Base-by-base conservation (phyloP, 2,797 vertebrate species). In the Manis javanica region DNA sequence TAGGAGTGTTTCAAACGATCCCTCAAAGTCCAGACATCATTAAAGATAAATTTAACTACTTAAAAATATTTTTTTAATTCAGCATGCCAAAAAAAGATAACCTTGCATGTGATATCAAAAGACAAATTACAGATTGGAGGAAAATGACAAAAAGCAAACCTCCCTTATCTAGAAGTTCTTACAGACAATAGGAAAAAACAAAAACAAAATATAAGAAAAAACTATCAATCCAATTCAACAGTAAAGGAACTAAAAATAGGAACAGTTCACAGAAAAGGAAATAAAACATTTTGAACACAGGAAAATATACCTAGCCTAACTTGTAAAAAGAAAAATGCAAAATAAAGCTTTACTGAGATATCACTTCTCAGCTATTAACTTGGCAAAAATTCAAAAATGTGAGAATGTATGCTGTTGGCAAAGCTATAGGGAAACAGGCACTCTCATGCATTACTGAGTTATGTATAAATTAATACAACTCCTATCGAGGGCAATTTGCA, bases 21-120 rank as follows among this genome's bases (percentile, higher is more conserved):
- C 85, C n/a, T 78, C 78, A 19, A 83, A 91, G 93, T 34, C 29
- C 34, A 87, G 63, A 61, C 24, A 31, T 86, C 69, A 68, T 74
- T 95, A 79, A 95, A 89, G 29, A 93, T 95, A 91, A 91, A 71
- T 71, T 64, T 79, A 92, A 93, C 34, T 34, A 75, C 31, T 46
- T 59, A 72, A 88, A 93, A 34, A 61, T 34, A 31, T 75, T 12
- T 77, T 53, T 83, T 66, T 29, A 42, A 46, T 86, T 91, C n/a
- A 72, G 18, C 63, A 68, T 78, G 55, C 4, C 18, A 89, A 91
- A 91, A 94, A 94, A 16, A 68, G 37, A 84, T 14, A 69, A 55
- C 16, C 10, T 49, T 71, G 63, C 39, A 24, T 74, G 2, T n/a
- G 12, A 69, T 63, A 53, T 61, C 57, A 75, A 91, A 81, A 95